Evolutionary conservation across 2,888 invertebrate species (phyloP).

Genomic region (Cactoblastis cactorum): DNA sequence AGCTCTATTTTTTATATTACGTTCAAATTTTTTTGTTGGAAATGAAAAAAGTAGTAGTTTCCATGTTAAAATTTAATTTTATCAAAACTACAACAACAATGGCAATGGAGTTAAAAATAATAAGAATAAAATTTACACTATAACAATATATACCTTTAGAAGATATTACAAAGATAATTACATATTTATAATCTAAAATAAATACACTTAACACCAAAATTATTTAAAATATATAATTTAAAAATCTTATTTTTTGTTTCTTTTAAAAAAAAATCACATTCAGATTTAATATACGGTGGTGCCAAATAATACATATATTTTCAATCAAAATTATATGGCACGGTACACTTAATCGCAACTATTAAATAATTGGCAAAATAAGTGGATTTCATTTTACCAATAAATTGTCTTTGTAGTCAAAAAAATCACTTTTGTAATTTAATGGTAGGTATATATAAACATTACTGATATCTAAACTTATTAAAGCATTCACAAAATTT

Average conservation of each 20-base stretch:
- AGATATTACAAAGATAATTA: conserved; percentile 32
- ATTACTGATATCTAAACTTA: background rate
- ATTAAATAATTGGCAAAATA: too few species aligned
- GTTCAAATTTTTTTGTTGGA: background rate
- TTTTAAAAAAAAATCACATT: too few species aligned
- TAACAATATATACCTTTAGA: conserved; percentile 52
- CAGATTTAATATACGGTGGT: too few species aligned
- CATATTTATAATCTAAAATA: conserved; percentile 20
- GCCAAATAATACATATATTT: too few species aligned
- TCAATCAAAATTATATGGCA: conserved; percentile 14
- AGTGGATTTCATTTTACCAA: too few species aligned
- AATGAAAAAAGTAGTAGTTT: background rate
- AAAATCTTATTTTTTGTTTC: too few species aligned
- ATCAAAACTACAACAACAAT: conserved; percentile 64
- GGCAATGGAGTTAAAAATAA: conserved; percentile 50
- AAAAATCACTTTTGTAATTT: too few species aligned
- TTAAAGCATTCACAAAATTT: conserved; percentile 34
- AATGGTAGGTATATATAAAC: too few species aligned
- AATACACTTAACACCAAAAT: conserved; percentile 15
- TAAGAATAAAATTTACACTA: conserved; percentile 34
- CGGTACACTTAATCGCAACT: background rate
- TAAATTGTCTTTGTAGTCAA: background rate
- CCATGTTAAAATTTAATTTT: conserved; percentile 56
- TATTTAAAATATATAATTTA: too few species aligned
- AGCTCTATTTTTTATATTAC: too few species aligned